These are phyloP conservation scores for Maniola jurtina DNA, from an alignment of 1,140 invertebrate species.

Conservation along the genomic window DNA sequence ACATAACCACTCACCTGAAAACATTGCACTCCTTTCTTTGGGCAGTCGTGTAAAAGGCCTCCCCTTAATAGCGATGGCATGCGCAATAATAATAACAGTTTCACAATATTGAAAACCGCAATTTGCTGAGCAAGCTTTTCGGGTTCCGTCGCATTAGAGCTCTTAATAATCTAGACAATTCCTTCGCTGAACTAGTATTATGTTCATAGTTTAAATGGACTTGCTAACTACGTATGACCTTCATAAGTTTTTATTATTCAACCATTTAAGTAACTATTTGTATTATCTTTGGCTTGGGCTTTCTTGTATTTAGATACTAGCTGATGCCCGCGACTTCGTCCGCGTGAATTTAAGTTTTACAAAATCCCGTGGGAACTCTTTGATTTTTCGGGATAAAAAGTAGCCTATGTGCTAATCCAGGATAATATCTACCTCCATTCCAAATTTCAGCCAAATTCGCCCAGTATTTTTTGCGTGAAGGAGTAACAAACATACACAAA, in stretches of 20 bases:
- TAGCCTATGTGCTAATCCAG: too few species aligned
- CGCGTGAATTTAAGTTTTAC: too few species aligned
- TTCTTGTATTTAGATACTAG: too few species aligned
- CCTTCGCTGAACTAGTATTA: neutral
- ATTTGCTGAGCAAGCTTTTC: constrained; percentile 22
- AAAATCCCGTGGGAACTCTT: too few species aligned
- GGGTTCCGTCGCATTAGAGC: constrained; percentile 14
- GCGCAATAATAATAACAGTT: constrained; percentile 28
- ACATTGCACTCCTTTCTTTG: neutral
- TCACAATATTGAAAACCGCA: constrained; percentile 32
- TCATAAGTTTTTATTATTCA: constrained; percentile 12
- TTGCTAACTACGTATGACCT: constrained; percentile 2
- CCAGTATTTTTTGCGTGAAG: too few species aligned
- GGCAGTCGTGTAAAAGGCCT: neutral
- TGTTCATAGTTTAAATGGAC: constrained; percentile 2
- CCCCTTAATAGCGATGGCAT: constrained; percentile 20
- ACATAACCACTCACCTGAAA: too few species aligned
- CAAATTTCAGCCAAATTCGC: too few species aligned
- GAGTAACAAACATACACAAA: too few species aligned
- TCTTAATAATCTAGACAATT: constrained; percentile 20
- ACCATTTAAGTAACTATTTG: neutral
- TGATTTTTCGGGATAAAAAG: too few species aligned
- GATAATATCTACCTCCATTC: too few species aligned
- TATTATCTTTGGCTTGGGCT: too few species aligned
- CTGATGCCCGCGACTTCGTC: too few species aligned